A percentile compares a stretch with the other conserved stretches of the same genome.
Conservation (phyloP, 2,888 invertebrate genomes). For the Ellobium chinense region DNA sequence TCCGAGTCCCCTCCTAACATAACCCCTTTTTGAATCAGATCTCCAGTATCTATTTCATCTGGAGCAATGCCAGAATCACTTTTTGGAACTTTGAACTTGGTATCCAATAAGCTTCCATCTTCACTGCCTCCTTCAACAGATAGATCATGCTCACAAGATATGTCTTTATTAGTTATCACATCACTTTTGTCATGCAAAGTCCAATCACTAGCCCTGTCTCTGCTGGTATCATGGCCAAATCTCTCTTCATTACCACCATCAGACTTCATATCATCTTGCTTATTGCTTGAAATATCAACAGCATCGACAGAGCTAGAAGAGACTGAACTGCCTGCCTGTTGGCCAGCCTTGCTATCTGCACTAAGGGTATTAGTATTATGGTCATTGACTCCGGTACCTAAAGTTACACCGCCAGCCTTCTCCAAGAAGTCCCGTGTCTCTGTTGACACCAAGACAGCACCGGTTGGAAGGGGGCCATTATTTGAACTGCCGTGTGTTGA, state of each 20-base stretch:
- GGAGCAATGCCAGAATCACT: not conserved
- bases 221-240: not conserved
- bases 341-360: not conserved
- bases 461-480: conserved; percentile 45
- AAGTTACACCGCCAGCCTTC: conserved; percentile 43
- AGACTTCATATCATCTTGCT: not conserved
- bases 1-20: not conserved
- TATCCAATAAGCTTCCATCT: not conserved
- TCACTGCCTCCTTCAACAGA: not conserved
- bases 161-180: not conserved
- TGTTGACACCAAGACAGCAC: conserved; percentile 47
- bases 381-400: conserved; percentile 43
- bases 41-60: not conserved
- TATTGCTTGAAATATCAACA: not conserved
- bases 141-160: conserved; percentile 19
- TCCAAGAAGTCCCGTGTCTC: conserved; percentile 48
- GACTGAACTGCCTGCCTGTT: conserved; percentile 4
- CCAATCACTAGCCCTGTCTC: not conserved
- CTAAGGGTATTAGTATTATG: conserved; percentile 2
- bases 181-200: conserved; percentile 31
- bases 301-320: conserved; percentile 17
- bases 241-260: not conserved
- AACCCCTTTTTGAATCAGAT: not conserved
- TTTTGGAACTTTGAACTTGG: not conserved
- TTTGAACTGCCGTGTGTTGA: not conserved